Base-by-base conservation (phyloP, 2,888 invertebrate genomes). In the Portevinia maculata region DNA sequence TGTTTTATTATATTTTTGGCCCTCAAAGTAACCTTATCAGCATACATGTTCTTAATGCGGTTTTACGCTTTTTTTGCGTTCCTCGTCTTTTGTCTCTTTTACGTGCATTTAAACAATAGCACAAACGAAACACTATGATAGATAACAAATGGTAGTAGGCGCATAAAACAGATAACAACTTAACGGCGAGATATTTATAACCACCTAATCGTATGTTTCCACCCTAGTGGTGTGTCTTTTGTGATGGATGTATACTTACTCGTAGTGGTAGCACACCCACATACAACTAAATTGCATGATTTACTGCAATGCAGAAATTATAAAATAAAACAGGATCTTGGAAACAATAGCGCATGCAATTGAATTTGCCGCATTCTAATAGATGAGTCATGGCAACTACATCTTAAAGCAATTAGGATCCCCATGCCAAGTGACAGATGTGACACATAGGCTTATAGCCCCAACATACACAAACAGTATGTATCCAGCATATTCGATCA, bases 131-230 rank as follows among this genome's bases (percentile, higher is more conserved):
- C 48, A 60, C 17, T 48, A 30, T 19, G 39, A 46, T 15, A 73
- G 73, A 73, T 73, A 73, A 73, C 39, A 55, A 64, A 48, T 55
- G 48, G 19, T 64, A 74, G 55, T 50, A 65, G 74, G 64, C 73
- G 39, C 73, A 64, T 24, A 24, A n/a, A 30, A 8, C 19, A 65
- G 74, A 74, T 64, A 74, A 73, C 13, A 74, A 57, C 46, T 48
- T 65, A 57, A 57, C 74, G 64, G 64, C 57, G 64, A 39, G 39
- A 30, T 60, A 52, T 70, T 32, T n/a, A n/a, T n/a, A n/a, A n/a
- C 32, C 57, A 15, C 19, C 11, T 37, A 39, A 69, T 41, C 3
- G 13, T 44, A 1, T 30, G 30, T 41, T 30, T 17, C 28, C 44
- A 6, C 19, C n/a, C 13, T 13, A 3, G 9, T 0, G 17, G 15